A percentile compares a stretch with the other conserved stretches of the same genome.
These are phyloP conservation scores for Acleris holmiana DNA, from an alignment of 2,888 invertebrate species.

Conservation along the genomic window DNA sequence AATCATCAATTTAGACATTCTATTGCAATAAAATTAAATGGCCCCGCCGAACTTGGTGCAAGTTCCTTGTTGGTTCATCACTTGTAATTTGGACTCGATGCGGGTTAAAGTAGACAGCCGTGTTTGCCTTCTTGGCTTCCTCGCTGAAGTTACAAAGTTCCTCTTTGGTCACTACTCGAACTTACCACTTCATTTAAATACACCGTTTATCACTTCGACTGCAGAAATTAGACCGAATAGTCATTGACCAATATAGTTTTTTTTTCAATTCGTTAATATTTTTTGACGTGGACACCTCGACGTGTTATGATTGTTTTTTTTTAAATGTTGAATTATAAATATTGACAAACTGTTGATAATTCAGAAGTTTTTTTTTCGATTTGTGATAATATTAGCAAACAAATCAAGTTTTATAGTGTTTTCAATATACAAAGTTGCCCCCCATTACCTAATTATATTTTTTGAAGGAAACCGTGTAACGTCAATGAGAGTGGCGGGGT, in stretches of 20 bases:
- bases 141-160: conserved; percentile 64
- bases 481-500: too few species aligned
- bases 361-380: too few species aligned
- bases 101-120: conserved; percentile 56
- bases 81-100: conserved; percentile 64
- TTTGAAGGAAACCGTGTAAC: too few species aligned
- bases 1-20: neutral
- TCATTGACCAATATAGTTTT: neutral
- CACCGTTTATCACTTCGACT: conserved; percentile 28
- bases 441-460: too few species aligned
- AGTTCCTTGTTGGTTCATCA: conserved; percentile 55
- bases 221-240: neutral
- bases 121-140: conserved; percentile 62
- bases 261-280: neutral
- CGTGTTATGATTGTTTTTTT: too few species aligned
- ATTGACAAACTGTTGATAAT: too few species aligned
- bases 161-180: conserved; percentile 21
- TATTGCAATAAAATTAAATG: conserved; percentile 3
- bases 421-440: too few species aligned
- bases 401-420: too few species aligned
- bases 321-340: too few species aligned
- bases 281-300: too few species aligned
- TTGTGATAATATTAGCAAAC: too few species aligned
- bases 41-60: conserved; percentile 43
- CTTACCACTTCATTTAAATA: conserved; percentile 34